A percentile compares a stretch with the other conserved stretches of the same genome.
Conservation (phyloP, 2,888 invertebrate species). For the Balanococcus diminutus region DNA sequence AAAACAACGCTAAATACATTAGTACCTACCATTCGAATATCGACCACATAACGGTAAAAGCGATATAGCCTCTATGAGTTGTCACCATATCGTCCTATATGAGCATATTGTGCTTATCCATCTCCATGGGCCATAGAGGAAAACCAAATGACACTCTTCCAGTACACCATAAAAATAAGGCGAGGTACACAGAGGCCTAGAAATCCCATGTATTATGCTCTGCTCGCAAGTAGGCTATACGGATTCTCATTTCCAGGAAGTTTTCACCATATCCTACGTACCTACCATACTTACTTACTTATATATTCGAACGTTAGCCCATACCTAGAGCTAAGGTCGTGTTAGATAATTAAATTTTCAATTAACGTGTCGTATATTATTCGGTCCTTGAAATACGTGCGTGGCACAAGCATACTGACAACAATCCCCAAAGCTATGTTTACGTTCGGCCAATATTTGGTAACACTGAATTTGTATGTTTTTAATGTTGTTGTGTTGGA, state of each 20-base stretch:
- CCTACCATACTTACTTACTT: background rate
- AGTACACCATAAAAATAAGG: background rate
- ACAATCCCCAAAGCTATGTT: background rate
- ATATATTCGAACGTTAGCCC: background rate
- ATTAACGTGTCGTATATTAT: background rate
- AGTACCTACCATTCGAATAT: background rate
- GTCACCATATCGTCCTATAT: background rate
- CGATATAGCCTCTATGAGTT: background rate
- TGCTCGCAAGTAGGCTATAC: background rate
- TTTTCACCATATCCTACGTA: background rate
- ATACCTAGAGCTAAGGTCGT: background rate
- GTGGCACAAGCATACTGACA: background rate
- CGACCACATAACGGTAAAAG: background rate
- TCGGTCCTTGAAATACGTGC: background rate
- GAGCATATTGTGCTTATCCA: background rate
- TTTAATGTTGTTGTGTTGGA: background rate
- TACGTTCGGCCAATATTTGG: background rate
- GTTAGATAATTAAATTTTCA: constrained; percentile 18
- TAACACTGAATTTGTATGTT: no score
- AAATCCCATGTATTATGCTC: background rate
- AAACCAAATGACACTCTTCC: background rate
- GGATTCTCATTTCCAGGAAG: constrained; percentile 15
- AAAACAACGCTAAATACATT: no score
- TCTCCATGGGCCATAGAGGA: background rate
- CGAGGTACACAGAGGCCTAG: background rate